These are phyloP conservation scores for Nomada fucata DNA, from an alignment of 2,888 invertebrate species.

Conservation along the genomic window DNA sequence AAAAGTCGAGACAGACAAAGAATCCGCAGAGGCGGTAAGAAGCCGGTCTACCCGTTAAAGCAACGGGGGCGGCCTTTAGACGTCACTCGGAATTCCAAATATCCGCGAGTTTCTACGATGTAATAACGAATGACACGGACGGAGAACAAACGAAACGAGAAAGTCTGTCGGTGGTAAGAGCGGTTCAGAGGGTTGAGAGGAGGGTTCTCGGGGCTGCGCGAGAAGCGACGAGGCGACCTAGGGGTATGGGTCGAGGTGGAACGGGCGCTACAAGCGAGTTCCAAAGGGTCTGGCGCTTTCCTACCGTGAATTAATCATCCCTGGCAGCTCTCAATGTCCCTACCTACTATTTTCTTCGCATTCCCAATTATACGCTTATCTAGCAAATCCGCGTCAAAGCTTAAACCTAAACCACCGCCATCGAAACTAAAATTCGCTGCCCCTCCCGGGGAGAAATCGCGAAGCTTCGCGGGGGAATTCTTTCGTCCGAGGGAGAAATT, in stretches of 20 bases:
- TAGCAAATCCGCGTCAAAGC: conserved; percentile 69
- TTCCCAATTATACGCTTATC: conserved; percentile 79
- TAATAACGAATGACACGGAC: conserved; percentile 82
- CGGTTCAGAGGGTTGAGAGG: conserved; percentile 52
- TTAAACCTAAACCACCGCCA: conserved; percentile 63
- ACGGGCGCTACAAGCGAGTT: conserved; percentile 75
- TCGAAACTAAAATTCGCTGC: conserved; percentile 26
- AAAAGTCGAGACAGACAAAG: conserved; percentile 48
- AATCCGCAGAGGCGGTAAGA: conserved; percentile 50
- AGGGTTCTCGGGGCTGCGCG: conserved; percentile 24
- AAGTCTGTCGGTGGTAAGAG: conserved; percentile 73
- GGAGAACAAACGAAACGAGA: conserved; percentile 79
- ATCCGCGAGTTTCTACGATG: conserved; percentile 81
- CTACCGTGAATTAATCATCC: conserved; percentile 79
- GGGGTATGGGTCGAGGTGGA: conserved; percentile 11
- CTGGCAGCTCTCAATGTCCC: conserved; percentile 78
- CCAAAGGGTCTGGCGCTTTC: conserved; percentile 78
- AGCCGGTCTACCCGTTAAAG: conserved; percentile 62
- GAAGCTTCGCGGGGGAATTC: neutral
- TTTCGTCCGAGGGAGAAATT: neutral
- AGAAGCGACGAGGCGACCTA: conserved; percentile 8
- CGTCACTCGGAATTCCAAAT: conserved; percentile 83
- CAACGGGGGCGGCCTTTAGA: conserved; percentile 71
- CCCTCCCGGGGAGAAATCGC: neutral
- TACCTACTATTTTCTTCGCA: conserved; percentile 76